Percentiles rank a stretch among this genome's conserved stretches.
Evolutionary conservation across 2,888 invertebrate species (phyloP).

Genomic region (Noctua janthe): DNA sequence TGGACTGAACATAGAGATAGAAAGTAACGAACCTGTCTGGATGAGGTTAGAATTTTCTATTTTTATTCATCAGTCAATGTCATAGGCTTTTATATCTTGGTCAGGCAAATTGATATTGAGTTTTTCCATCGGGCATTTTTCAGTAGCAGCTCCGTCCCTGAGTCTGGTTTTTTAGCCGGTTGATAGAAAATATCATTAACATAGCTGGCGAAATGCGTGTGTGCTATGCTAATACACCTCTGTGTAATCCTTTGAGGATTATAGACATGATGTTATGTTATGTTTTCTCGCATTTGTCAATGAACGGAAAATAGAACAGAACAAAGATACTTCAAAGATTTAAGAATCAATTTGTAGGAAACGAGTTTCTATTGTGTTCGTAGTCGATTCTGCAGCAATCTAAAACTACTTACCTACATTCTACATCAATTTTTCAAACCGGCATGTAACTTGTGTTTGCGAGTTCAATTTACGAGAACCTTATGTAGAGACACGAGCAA

Average conservation of each 20-base stretch:
- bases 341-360: constrained; percentile 56
- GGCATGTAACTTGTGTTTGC: constrained; percentile 44
- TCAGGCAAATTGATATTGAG: neutral
- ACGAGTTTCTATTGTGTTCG: constrained; percentile 61
- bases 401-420: constrained; percentile 50
- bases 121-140: neutral
- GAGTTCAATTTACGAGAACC: constrained; percentile 20
- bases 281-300: constrained; percentile 33
- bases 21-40: constrained; percentile 43
- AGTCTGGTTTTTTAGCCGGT: constrained; percentile 2
- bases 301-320: constrained; percentile 43
- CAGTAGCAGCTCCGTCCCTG: too few species aligned
- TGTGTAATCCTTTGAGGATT: neutral
- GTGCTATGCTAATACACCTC: neutral
- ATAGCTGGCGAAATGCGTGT: too few species aligned
- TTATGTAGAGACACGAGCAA: neutral
- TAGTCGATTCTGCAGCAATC: constrained; percentile 52
- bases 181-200: neutral
- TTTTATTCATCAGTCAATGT: neutral
- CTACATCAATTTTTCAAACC: constrained; percentile 49
- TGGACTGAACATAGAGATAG: constrained; percentile 49
- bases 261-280: neutral
- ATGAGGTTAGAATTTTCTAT: constrained; percentile 41
- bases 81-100: neutral
- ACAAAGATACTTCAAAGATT: constrained; percentile 45